Evolutionary conservation across 2,888 invertebrate species (phyloP).

Genomic region (Lepetodrilus schrolli): DNA sequence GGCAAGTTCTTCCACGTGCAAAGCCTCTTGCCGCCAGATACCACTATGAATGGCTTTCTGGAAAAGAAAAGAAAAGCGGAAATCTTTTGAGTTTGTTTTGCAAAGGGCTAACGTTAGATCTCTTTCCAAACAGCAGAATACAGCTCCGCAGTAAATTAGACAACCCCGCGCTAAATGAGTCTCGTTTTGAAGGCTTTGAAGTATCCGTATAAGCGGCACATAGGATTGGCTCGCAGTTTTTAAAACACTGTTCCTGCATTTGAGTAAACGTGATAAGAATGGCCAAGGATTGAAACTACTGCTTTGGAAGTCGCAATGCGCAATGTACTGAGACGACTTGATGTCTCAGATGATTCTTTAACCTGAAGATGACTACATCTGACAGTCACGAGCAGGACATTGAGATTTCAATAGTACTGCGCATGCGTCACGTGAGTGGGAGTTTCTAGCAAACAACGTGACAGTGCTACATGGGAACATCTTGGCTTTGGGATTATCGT

Average conservation of each 20-base stretch:
- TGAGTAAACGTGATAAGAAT: no score
- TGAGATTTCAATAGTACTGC: no score
- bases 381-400: no score
- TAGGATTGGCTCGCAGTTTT: background rate
- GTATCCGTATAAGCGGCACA: background rate
- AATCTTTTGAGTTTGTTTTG: constrained; percentile 9
- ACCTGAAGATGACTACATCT: no score
- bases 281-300: no score
- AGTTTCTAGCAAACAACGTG: no score
- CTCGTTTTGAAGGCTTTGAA: constrained; percentile 19
- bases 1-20: background rate
- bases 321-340: no score
- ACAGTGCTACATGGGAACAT: no score
- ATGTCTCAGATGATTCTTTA: no score
- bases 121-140: constrained; percentile 16
- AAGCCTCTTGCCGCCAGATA: background rate
- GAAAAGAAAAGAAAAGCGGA: constrained; percentile 1
- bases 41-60: background rate
- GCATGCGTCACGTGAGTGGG: no score
- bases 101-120: constrained; percentile 22
- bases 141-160: constrained; percentile 24
- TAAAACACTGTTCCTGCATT: no score
- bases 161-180: constrained; percentile 12
- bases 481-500: constrained; percentile 5
- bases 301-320: no score